Evolutionary conservation across 2,797 vertebrate species (phyloP).

Genomic region (Hoplostethus atlanticus): DNA sequence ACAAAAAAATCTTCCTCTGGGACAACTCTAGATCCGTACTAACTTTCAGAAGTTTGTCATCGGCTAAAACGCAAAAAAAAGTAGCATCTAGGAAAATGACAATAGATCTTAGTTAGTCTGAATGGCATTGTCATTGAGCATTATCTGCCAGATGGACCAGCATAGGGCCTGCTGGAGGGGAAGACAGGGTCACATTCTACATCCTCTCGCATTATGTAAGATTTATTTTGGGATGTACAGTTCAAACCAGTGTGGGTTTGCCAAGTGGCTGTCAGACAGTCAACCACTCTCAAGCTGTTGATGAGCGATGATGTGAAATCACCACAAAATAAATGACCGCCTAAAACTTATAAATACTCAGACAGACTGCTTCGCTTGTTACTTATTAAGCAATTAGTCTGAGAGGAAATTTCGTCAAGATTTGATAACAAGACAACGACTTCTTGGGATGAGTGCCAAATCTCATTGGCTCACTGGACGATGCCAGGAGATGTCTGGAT

Average conservation of each 20-base stretch:
- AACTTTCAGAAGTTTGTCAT: neutral
- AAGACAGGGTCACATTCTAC: slow-evolving; percentile 71
- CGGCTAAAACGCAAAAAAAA: slow-evolving; percentile 6
- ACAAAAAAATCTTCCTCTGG: neutral
- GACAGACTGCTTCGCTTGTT: slow-evolving; percentile 28
- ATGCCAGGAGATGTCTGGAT: slow-evolving; percentile 54
- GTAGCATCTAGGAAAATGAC: slow-evolving; percentile 37
- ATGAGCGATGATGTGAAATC: slow-evolving; percentile 52
- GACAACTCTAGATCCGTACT: neutral
- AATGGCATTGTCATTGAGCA: slow-evolving; percentile 54
- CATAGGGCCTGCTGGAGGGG: slow-evolving; percentile 70
- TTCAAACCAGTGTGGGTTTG: slow-evolving; percentile 67
- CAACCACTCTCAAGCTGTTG: slow-evolving; percentile 50
- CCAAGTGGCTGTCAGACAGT: slow-evolving; percentile 68
- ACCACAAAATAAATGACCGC: slow-evolving; percentile 50
- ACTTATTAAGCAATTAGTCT: slow-evolving; percentile 22
- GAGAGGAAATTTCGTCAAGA: slow-evolving; percentile 32
- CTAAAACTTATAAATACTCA: slow-evolving; percentile 45
- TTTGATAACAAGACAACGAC: slow-evolving; percentile 22
- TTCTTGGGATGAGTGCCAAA: slow-evolving; percentile 33
- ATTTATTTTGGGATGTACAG: slow-evolving; percentile 78
- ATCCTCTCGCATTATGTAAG: slow-evolving; percentile 73
- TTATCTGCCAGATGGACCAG: slow-evolving; percentile 73
- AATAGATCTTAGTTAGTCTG: slow-evolving; percentile 39
- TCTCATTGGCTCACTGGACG: slow-evolving; percentile 39